These are phyloP conservation scores for Drosophila navojoa DNA, from an alignment of 1,140 invertebrate genomes.

Conservation along the genomic window DNA sequence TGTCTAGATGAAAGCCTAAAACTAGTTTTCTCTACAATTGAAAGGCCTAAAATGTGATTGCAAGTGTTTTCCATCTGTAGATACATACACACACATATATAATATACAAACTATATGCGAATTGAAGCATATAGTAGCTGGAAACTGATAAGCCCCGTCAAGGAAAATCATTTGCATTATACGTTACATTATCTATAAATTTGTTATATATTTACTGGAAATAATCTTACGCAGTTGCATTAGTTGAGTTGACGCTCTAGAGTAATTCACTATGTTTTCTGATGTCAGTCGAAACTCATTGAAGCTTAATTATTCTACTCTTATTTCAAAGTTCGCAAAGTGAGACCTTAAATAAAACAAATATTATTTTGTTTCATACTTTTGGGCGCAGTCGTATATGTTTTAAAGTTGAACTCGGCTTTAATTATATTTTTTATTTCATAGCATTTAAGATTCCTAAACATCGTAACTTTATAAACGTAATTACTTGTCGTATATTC, in stretches of 20 bases:
- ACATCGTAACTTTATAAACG: no score
- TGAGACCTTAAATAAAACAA: no score
- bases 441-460: no score
- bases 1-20: not conserved
- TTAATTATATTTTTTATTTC: not conserved
- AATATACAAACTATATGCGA: not conserved
- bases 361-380: constrained; percentile 1
- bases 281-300: not conserved
- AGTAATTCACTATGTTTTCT: not conserved
- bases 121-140: not conserved
- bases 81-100: not conserved
- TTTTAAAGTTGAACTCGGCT: not conserved
- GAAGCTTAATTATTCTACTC: constrained; percentile 5
- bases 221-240: no score
- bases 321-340: constrained; percentile 9
- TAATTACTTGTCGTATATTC: no score
- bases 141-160: constrained; percentile 53
- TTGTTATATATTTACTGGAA: not conserved
- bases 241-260: no score
- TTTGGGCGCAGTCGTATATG: constrained; percentile 4
- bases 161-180: not conserved
- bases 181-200: not conserved
- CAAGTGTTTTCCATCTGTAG: not conserved
- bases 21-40: constrained; percentile 1
- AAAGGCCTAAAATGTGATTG: not conserved